These are phyloP conservation scores for Junonia oenone DNA, from an alignment of 2,888 invertebrate species.

Conservation along the genomic window DNA sequence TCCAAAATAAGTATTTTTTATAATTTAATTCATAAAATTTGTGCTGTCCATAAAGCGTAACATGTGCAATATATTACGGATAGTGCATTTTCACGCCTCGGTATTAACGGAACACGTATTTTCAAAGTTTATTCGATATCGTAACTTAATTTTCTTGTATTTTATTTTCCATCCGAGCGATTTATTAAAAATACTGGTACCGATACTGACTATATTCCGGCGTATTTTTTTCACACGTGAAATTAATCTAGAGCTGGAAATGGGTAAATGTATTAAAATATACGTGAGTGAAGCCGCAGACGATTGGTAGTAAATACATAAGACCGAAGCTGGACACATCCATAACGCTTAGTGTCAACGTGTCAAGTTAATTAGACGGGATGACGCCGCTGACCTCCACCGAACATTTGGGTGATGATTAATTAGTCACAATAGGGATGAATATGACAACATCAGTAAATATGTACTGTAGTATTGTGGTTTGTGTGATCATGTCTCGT, in stretches of 20 bases:
- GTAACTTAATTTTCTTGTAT: neutral
- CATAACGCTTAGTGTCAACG: neutral
- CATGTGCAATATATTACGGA: slow-evolving; percentile 2
- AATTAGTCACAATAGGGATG: neutral
- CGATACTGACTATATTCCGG: neutral
- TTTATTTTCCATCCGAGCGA: neutral
- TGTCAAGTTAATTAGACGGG: neutral
- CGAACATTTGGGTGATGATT: neutral
- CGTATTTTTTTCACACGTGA: no score
- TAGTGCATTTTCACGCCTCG: neutral
- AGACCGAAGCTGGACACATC: neutral
- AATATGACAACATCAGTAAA: neutral
- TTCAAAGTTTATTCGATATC: neutral
- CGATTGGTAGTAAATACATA: no score
- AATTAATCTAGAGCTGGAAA: no score
- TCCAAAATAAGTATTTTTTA: no score
- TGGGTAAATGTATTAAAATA: no score
- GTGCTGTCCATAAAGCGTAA: no score
- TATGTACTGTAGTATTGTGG: neutral
- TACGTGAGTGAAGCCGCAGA: no score
- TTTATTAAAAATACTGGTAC: neutral
- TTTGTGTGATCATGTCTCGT: no score
- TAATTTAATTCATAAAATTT: no score
- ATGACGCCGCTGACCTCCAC: neutral
- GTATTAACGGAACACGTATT: neutral